Evolutionary conservation across 2,888 invertebrate species (phyloP), one percentile per base, ranked within the genome.

Genomic region (Agonopterix alstromeriana): DNA sequence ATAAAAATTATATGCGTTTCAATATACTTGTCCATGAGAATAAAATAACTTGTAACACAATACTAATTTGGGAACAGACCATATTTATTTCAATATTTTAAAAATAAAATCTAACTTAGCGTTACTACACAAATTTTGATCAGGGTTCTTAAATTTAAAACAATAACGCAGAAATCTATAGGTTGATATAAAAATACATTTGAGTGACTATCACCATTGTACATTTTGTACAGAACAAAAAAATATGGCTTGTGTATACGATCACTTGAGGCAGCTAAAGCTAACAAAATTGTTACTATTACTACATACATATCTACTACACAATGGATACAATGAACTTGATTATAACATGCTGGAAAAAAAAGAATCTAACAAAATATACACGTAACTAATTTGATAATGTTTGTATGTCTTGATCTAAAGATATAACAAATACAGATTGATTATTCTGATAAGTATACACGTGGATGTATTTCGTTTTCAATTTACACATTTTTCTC

Each of bases 1-100:
- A 76, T 59, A 77, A 87, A 81, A 87, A 82, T 83, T 82, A 84
- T 79, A 83, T 80, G 79, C 78, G 79, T 78, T 81, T 79, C 65
- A 73, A 73, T 75, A 78, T 73, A 82, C 65, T 73, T 75, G 74
- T 80, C 67, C 59, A 60, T 65, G 74, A 76, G 71, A 73, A 72
- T 76, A 79, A 80, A 73, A 76, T 70, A 70, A 71, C 56, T 60
- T 54, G 49, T 36, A 57, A 58, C 56, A 50, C 49, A 55, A 53
- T 53, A 49, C 36, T 47, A 54, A 52, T 40, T 42, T 45, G 43
- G 42, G 44, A 48, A 55, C 48, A 55, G 51, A 53, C 42, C 38
- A 36, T 53, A 53, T 57, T 55, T 63, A 27, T 27, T 67, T 64
- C 64, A 67, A 68, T 67, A 70, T 65, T 70, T 73, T 68, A 64